Conservation (phyloP, 2,113 vertebrate species). For the Elachura formosa region DNA sequence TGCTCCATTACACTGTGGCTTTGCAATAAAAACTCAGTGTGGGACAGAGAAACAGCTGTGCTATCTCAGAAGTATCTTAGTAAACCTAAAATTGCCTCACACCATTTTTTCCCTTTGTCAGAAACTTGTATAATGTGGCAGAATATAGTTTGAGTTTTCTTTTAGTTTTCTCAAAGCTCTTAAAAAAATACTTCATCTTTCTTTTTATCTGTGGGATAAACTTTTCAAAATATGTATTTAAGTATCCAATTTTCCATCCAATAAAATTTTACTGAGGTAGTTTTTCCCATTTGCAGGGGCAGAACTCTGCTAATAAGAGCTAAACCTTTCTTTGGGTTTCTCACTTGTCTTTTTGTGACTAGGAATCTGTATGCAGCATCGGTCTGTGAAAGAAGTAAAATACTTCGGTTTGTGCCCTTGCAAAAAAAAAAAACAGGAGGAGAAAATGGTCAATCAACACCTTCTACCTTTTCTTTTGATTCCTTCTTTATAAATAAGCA, state of each 20-base stretch:
- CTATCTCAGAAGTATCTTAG: conserved; percentile 20
- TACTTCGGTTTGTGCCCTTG: not conserved
- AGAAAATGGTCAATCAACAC: not conserved
- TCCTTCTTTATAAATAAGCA: not conserved
- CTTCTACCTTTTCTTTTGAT: not conserved
- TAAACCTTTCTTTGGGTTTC: not conserved
- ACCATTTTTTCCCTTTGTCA: not conserved
- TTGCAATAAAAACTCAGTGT: conserved; percentile 40
- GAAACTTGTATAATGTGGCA: not conserved
- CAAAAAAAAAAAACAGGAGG: not conserved
- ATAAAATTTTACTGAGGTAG: not conserved
- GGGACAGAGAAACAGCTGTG: conserved; percentile 38
- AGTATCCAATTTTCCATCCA: not conserved
- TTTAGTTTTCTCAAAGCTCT: not conserved
- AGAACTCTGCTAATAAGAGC: not conserved
- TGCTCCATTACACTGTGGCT: conserved; percentile 1
- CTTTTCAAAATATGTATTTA: not conserved
- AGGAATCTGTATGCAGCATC: not conserved
- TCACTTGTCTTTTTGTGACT: not conserved
- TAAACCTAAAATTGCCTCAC: not conserved
- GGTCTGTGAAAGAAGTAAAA: not conserved
- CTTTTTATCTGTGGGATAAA: not conserved
- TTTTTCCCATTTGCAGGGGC: not conserved
- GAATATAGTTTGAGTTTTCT: not conserved
- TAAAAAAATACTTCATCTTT: not conserved